Conservation (phyloP, 2,113 vertebrate genomes). For the Ranitomeya imitator region DNA sequence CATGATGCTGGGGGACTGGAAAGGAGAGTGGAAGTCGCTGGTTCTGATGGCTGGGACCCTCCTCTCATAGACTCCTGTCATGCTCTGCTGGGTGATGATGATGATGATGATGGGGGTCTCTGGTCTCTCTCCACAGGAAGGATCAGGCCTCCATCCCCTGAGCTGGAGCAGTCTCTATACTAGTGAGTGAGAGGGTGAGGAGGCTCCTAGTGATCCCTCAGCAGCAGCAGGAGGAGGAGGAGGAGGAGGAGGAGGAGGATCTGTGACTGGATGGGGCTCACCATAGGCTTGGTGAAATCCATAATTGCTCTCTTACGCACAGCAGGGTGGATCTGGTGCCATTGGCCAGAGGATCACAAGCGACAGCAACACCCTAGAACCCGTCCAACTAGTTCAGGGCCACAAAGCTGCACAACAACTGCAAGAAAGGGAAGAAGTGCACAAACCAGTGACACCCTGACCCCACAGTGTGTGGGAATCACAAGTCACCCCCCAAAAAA, state of each 20-base stretch:
- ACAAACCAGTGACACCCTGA: neutral
- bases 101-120: conserved; percentile 63
- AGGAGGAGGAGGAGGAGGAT: conserved; percentile 70
- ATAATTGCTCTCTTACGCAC: conserved; percentile 98
- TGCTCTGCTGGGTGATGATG: conserved; percentile 69
- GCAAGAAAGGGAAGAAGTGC: neutral
- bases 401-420: conserved; percentile 73
- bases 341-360: conserved; percentile 93
- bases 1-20: conserved; percentile 80
- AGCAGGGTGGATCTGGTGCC: conserved; percentile 98
- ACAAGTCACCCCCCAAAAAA: neutral
- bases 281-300: conserved; percentile 99
- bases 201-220: conserved; percentile 38
- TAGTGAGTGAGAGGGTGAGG: conserved; percentile 41
- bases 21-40: conserved; percentile 88
- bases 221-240: conserved; percentile 58
- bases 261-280: conserved; percentile 87
- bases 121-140: conserved; percentile 60
- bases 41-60: conserved; percentile 90
- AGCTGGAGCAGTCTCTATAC: conserved; percentile 48
- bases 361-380: conserved; percentile 87
- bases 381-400: conserved; percentile 89
- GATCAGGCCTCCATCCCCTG: conserved; percentile 61
- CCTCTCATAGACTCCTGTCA: conserved; percentile 99
- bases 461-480: neutral